Evolutionary conservation across 1,140 invertebrate species (phyloP), one percentile per base, ranked within the genome.

Genomic region (Pseudomyrmex pallidus): DNA sequence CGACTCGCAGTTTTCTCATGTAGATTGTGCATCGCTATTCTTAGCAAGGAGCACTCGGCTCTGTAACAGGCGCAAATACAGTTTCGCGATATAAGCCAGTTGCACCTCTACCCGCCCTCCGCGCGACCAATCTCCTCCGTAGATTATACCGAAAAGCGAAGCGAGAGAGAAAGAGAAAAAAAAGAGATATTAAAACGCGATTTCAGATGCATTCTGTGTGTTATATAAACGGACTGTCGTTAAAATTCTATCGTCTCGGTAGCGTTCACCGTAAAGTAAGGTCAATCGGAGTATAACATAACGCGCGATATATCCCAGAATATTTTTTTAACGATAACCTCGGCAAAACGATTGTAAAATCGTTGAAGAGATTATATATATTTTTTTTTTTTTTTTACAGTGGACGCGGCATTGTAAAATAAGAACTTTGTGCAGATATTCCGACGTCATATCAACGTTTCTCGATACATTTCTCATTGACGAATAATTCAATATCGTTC

Each of bases 21-120:
- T 70, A 80, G 76, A 80, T 80, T 72, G 76, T 59, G 54, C 76
- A 56, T 61, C 54, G 76, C 76, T 80, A 80, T 80, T 80, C 76
- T 80, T 80, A 80, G 76, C 76, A 56, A 59, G 66, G 12, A 80
- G 76, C 76, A 15, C 76, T 70, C 46, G 63, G 35, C 70, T 50
- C 66, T 80, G 66, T 61, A 80, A 80, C 76, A 80, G 63, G 22
- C 76, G 66, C 76, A 70, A 72, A 80, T 66, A 72, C 76, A 12
- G 56, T 52, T 7, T 15, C 44, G 66, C 54, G 76, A 80, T 80
- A 80, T 72, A 80, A 80, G 76, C 76, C 76, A 78, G 76, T 80
- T 59, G 76, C 54, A 17, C 46, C 64, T 68, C 74, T 54, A 44
- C 9, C 13, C 63, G 54, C 25, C 44, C 76, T n/a, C 46, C 46